Evolutionary conservation across 2,797 vertebrate species (phyloP), one percentile per base, ranked within the genome.

Genomic region (Potorous gilbertii): DNA sequence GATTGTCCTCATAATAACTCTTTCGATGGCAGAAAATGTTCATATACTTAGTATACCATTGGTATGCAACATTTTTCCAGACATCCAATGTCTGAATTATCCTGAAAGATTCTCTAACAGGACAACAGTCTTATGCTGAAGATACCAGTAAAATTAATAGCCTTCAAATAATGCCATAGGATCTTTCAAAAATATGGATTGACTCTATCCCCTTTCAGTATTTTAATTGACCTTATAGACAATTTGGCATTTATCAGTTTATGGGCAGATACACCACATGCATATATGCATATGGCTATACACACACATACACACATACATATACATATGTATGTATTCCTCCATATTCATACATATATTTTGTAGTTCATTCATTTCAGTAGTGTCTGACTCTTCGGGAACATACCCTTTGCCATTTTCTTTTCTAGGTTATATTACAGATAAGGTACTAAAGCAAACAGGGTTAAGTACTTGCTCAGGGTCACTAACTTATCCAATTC

Each of bases 191-290:
- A 96, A 46, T 50, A 92, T 94, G 57, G 74, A 54, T 89, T 95
- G 90, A 74, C 31, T 92, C 95, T 92, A 90, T 93, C 91, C 94
- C 95, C 94, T 96, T 92, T 92, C 81, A 96, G 93, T 94, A 94
- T 95, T 96, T 96, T 96, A 93, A 97, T 96, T 97, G 94, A 95
- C 96, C 29, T 54, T 91, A 95, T 91, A 97, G 96, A 96, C 94
- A 96, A 11, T 97, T 97, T 98, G 96, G 96, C 94, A 94, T 96
- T 94, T 92, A 96, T 95, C 96, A 95, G 56, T 94, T 62, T 97
- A 96, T 97, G 94, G 96, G 95, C 96, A 96, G 96, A 94, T 97
- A 90, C 96, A 98, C 97, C 52, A 52, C 52, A 52, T 52, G 52
- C 52, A 0, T 52, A 9, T 52, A 52, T 8, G 6, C 52, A 52